Evolutionary conservation across 1,140 invertebrate genomes (phyloP).

Genomic region (Drosophila nannoptera): DNA sequence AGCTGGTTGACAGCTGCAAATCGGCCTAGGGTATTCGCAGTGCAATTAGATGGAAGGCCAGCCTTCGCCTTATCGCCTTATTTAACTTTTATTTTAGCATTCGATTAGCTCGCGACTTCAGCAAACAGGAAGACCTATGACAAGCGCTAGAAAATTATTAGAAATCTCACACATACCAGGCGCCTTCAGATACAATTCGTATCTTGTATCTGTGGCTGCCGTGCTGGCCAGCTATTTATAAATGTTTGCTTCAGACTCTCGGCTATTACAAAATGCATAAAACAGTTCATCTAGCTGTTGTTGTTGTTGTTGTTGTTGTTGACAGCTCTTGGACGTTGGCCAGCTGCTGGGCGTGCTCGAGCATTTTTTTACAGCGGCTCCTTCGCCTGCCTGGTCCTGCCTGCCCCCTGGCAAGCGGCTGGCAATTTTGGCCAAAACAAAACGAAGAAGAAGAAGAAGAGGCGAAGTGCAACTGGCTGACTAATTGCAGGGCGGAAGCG

Average conservation of each 20-base stretch:
- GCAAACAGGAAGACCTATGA: conserved; percentile 3
- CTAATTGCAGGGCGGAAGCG: conserved; percentile 59
- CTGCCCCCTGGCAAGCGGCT: conserved; percentile 4
- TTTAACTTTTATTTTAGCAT: not conserved
- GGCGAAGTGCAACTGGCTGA: conserved; percentile 27
- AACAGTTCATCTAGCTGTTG: conserved; percentile 15
- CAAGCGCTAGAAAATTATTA: conserved; percentile 1
- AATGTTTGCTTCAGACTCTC: conserved; percentile 46
- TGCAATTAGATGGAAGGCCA: no score
- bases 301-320: conserved; percentile 24
- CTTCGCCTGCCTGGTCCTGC: not conserved
- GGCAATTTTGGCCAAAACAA: conserved; percentile 22
- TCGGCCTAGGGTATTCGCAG: no score
- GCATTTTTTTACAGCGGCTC: no score
- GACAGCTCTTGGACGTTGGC: conserved; percentile 30
- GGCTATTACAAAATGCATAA: conserved; percentile 55
- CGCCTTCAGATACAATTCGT: conserved; percentile 1
- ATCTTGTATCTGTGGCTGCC: conserved; percentile 37
- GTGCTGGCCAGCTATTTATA: conserved; percentile 52
- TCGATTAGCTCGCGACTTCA: not conserved
- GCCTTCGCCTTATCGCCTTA: not conserved
- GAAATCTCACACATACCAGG: conserved; percentile 11
- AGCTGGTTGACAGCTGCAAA: no score
- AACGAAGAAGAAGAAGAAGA: not conserved
- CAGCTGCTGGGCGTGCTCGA: not conserved